Evolutionary conservation across 2,797 vertebrate species (phyloP).

Genomic region (Psittacula derbiana): DNA sequence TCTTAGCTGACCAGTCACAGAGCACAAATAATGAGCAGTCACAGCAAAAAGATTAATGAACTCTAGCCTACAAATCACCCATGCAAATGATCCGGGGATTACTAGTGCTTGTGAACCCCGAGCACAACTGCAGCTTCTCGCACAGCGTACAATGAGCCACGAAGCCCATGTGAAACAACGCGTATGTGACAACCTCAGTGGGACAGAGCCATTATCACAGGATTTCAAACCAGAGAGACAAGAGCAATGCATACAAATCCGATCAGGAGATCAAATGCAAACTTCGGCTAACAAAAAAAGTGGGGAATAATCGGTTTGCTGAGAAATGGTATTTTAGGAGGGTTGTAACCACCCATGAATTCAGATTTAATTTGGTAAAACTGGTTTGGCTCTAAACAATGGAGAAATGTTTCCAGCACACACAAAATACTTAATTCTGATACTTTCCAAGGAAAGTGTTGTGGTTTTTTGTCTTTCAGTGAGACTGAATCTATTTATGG

Average conservation of each 20-base stretch:
- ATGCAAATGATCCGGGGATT: conserved; percentile 5
- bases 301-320: neutral
- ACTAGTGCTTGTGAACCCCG: neutral
- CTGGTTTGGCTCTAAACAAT: neutral
- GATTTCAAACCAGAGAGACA: neutral
- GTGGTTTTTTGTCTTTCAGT: neutral
- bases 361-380: neutral
- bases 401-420: neutral
- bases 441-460: neutral
- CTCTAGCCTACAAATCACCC: conserved; percentile 7
- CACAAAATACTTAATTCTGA: neutral
- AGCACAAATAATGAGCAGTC: conserved; percentile 16
- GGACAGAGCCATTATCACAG: neutral
- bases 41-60: conserved; percentile 38
- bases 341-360: neutral
- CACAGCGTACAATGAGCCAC: neutral
- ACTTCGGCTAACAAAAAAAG: neutral
- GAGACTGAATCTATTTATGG: neutral
- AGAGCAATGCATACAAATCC: neutral
- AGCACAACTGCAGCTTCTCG: conserved; percentile 1
- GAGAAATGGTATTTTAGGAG: neutral
- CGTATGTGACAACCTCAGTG: neutral
- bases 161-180: neutral
- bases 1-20: conserved; percentile 16
- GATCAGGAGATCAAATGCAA: neutral